phyloP scores from a whole-genome alignment of 2,113 vertebrate species.

The Apeltes quadracus region DNA sequence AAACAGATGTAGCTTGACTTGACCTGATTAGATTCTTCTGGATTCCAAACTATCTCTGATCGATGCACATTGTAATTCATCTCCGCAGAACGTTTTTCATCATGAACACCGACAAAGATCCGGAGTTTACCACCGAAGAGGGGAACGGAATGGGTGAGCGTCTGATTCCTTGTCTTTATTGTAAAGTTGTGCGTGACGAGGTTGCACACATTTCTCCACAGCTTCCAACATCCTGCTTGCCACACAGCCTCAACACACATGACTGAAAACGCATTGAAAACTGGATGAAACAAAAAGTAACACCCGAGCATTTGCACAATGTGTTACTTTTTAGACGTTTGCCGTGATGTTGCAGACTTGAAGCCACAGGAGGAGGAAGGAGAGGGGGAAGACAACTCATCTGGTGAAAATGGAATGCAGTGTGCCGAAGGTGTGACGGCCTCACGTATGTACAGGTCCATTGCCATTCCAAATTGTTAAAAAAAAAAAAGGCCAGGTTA shows the following conservation, averaged over 20 bases:
- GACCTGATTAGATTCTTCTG: neutral
- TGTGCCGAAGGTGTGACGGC: constrained; percentile 36
- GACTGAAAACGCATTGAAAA: neutral
- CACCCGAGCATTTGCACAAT: neutral
- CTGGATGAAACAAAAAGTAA: constrained; percentile 1
- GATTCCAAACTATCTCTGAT: neutral
- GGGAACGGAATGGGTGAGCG: constrained; percentile 66
- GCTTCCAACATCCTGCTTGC: neutral
- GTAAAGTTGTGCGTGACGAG: neutral
- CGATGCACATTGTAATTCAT: constrained; percentile 1
- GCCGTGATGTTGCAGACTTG: constrained; percentile 46
- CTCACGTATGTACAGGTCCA: constrained; percentile 29
- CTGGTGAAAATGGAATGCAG: constrained; percentile 50
- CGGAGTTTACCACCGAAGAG: constrained; percentile 38
- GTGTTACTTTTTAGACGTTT: constrained; percentile 47
- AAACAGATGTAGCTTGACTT: neutral
- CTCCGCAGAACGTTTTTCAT: constrained; percentile 35
- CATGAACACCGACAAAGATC: constrained; percentile 62
- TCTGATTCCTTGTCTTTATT: constrained; percentile 4
- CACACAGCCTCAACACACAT: neutral
- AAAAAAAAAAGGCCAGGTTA: too few relatives aligned
- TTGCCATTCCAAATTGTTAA: neutral
- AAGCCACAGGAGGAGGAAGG: constrained; percentile 59
- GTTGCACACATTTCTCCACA: constrained; percentile 10
- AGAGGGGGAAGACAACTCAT: constrained; percentile 36